Conservation (phyloP, 1,140 invertebrate genomes). For the Chironomus tepperi region DNA sequence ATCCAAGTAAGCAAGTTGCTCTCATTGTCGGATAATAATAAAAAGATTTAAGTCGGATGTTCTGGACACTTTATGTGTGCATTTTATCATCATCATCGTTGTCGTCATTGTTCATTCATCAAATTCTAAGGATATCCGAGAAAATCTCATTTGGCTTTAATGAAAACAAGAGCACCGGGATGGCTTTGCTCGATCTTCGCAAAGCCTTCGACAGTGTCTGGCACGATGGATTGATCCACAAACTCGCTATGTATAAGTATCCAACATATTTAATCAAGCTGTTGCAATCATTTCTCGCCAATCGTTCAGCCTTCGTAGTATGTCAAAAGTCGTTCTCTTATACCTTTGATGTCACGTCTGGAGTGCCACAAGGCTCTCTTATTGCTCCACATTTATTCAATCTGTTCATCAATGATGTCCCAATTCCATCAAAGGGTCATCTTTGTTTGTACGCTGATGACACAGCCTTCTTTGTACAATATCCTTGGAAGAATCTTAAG, state of each 20-base stretch:
- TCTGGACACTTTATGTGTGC: conserved; percentile 11
- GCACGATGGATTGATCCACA: conserved; percentile 30
- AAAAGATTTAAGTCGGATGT: not conserved
- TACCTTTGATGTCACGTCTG: conserved; percentile 27
- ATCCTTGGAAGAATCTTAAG: conserved; percentile 20
- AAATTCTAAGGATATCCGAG: not conserved
- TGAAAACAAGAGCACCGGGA: conserved; percentile 17
- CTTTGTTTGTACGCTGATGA: conserved; percentile 32
- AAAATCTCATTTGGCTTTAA: not conserved
- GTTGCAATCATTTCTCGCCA: conserved; percentile 28
- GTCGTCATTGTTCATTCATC: not conserved
- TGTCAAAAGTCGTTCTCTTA: conserved; percentile 25
- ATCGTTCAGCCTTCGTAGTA: too few species aligned
- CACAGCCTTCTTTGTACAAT: conserved; percentile 28
- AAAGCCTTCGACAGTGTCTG: conserved; percentile 35
- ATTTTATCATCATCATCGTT: not conserved
- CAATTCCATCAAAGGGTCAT: conserved; percentile 22
- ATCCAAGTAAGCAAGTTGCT: not conserved
- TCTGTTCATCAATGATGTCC: conserved; percentile 31
- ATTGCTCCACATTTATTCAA: conserved; percentile 31
- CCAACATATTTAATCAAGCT: conserved; percentile 28
- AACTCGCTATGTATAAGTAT: conserved; percentile 26
- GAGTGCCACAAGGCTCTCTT: conserved; percentile 33
- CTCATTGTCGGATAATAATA: conserved; percentile 7
- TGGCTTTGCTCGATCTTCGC: conserved; percentile 27